These are phyloP conservation scores for Temnothorax unifasciatus DNA, from an alignment of 2,888 invertebrate genomes.

Conservation along the genomic window DNA sequence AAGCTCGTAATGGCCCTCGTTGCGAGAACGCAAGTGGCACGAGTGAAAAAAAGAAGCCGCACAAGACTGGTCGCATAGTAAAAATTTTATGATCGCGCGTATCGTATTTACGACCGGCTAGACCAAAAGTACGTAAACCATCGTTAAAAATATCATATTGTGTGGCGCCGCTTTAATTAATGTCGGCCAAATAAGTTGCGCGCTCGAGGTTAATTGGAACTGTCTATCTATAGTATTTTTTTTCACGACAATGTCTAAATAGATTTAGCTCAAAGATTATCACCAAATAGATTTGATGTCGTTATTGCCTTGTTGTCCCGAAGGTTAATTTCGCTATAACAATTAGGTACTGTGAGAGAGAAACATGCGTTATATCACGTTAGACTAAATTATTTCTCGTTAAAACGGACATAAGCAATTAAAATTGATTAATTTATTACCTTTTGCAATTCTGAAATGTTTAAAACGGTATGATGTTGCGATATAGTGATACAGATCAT, in stretches of 20 bases:
- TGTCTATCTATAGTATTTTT: background rate
- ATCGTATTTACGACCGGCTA: slow-evolving; percentile 47
- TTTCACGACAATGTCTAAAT: background rate
- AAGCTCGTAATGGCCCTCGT: slow-evolving; percentile 58
- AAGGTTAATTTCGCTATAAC: slow-evolving; percentile 19
- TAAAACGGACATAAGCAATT: background rate
- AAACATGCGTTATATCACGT: background rate
- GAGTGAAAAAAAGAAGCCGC: slow-evolving; percentile 29
- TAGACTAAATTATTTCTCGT: slow-evolving; percentile 8
- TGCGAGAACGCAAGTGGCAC: slow-evolving; percentile 51
- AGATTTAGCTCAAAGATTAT: background rate
- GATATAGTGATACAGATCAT: background rate
- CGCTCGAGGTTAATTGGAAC: slow-evolving; percentile 35
- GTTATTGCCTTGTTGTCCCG: background rate
- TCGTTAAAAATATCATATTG: slow-evolving; percentile 50
- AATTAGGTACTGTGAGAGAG: background rate
- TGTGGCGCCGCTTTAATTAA: slow-evolving; percentile 47
- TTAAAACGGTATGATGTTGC: background rate
- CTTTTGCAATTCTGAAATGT: background rate
- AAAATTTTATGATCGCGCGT: slow-evolving; percentile 55
- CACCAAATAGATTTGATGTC: background rate
- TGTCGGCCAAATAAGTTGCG: slow-evolving; percentile 32
- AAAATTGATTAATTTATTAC: slow-evolving; percentile 30
- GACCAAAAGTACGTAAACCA: slow-evolving; percentile 36
- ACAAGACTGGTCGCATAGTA: slow-evolving; percentile 41